Evolutionary conservation across 2,888 invertebrate species (phyloP), one percentile per base, ranked within the genome.

Genomic region (Neoscelio sp.): DNA sequence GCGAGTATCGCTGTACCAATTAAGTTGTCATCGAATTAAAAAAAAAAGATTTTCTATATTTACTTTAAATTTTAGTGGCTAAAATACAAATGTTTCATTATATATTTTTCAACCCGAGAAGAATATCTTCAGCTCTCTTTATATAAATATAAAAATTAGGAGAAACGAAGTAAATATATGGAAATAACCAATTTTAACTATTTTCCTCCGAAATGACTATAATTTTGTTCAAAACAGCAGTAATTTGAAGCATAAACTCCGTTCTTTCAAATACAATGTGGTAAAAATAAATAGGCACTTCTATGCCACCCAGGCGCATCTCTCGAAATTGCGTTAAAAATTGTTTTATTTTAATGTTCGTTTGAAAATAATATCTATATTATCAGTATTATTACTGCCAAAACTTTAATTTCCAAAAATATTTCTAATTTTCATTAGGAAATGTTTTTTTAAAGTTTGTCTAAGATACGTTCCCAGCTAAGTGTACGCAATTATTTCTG

Each of bases 191-290:
- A 30, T 50, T 38, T 15, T 26, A 26, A 58, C 18, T 58, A 58
- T 60, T 58, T 35, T 50, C 44, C 18, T 38, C 0, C 13, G 1
- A 38, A 50, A 60, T 60, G 15, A 70, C 50, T 60, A 60, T 70
- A 58, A 65, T 65, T 64, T 64, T 17, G 23, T 38, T 38, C 17
- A 28, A 4, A 33, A 50, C 26, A 40, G 26, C 12, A 3, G 64
- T 64, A 64, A 50, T 50, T 48, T 50, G 13, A n/a, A 12, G 26
- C 15, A 64, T 62, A 48, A 64, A 48, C 26, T 40, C 50, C 28
- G 50, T 46, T 40, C 48, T 64, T 50, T 50, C 5, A 12, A 5
- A 8, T 8, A 64, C 40, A 64, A 50, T 50, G 64, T 64, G 38
- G 40, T 40, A 50, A 40, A 64, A 64, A 48, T 26, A 20, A 48